Conservation (phyloP, 2,797 vertebrate genomes). For the Danio choprae region DNA sequence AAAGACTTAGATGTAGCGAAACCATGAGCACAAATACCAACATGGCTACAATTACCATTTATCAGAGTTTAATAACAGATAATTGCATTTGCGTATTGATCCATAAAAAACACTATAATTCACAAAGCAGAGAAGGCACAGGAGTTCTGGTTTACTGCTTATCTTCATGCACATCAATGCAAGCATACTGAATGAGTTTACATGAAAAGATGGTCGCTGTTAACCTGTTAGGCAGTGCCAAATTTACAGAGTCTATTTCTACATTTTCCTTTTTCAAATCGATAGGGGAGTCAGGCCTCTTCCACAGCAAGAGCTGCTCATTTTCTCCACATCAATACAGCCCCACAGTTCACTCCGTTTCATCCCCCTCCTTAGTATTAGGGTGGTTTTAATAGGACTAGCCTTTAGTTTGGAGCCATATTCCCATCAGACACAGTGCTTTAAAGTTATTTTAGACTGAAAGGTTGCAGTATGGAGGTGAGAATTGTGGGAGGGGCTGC, state of each 20-base stretch:
- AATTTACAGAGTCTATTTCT: slow-evolving; percentile 82
- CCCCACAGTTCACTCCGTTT: slow-evolving; percentile 71
- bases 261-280: slow-evolving; percentile 75
- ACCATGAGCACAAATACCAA: slow-evolving; percentile 37
- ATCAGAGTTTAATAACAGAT: slow-evolving; percentile 60
- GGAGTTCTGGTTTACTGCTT: slow-evolving; percentile 77
- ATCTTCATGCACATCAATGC: slow-evolving; percentile 75
- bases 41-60: slow-evolving; percentile 47
- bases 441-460: slow-evolving; percentile 65
- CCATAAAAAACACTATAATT: slow-evolving; percentile 68
- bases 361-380: slow-evolving; percentile 70
- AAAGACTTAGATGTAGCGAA: slow-evolving; percentile 25
- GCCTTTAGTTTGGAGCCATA: slow-evolving; percentile 61
- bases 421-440: slow-evolving; percentile 52
- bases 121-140: slow-evolving; percentile 67
- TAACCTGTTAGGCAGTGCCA: slow-evolving; percentile 78
- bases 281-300: slow-evolving; percentile 71
- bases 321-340: slow-evolving; percentile 80
- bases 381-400: slow-evolving; percentile 62
- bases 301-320: slow-evolving; percentile 67
- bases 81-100: slow-evolving; percentile 69
- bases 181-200: slow-evolving; percentile 73
- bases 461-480: slow-evolving; percentile 57
- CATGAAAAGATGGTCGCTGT: slow-evolving; percentile 70
- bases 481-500: slow-evolving; percentile 56